Evolutionary conservation across 2,797 vertebrate species (phyloP), one percentile per base, ranked within the genome.

Genomic region (Microhierax caerulescens): DNA sequence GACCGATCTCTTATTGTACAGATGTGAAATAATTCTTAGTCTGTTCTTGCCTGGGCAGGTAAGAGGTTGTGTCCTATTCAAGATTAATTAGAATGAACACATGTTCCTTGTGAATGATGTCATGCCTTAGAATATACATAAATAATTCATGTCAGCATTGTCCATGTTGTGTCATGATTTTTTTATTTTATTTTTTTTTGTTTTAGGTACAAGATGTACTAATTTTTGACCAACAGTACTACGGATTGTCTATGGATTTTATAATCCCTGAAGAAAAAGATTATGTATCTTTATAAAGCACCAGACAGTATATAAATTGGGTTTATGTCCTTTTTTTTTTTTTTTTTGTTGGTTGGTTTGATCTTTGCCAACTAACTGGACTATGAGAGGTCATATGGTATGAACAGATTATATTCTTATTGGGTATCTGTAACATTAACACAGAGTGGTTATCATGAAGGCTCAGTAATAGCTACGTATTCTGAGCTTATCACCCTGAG

Each of bases 31-130:
- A 77, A 86, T 77, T 91, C 56, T 68, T 86, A 90, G 83, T 83
- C 88, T 76, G 16, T 47, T 95, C 93, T 83, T 95, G 93, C 68
- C 90, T 80, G 48, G 81, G 57, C 94, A 96, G 69, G 94, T 94
- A 89, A 65, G 61, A 81, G 43, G 32, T 43, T 47, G n/a, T 69
- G 48, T 43, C 80, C 43, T 36, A 41, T 18, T 92, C 37, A 75
- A 83, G 41, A 91, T 73, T 79, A 94, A 78, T 94, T 84, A 93
- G 67, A 85, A 85, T 32, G 37, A 93, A 89, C 90, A 92, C 5
- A 0, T 94, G 93, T 82, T 96, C 59, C 81, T 93, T 45, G 11
- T 64, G 92, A 85, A 59, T 39, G 9, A 77, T 90, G 69, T 67
- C 70, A 86, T 68, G 60, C 91, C 88, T 93, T 60, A 59, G 39